phyloP scores from a whole-genome alignment of 2,888 invertebrate species.

The Scrobipalpa costella region DNA sequence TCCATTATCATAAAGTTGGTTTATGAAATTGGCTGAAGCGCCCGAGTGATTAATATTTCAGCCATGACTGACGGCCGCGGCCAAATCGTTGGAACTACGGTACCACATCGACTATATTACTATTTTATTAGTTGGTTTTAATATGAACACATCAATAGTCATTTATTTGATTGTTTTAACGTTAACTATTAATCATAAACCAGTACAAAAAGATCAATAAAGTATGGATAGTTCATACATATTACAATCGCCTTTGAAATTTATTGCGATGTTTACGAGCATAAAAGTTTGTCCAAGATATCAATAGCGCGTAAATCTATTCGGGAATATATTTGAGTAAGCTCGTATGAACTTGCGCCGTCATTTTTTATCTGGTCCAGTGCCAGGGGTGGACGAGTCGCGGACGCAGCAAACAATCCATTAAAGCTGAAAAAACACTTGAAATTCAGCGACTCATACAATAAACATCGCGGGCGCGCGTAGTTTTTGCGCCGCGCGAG shows the following conservation, averaged over 20 bases:
- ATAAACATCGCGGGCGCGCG: constrained; percentile 67
- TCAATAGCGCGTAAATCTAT: constrained; percentile 23
- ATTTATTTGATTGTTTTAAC: not conserved
- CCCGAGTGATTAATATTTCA: constrained; percentile 67
- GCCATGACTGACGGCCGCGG: constrained; percentile 51
- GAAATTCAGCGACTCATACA: constrained; percentile 78
- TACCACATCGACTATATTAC: constrained; percentile 46
- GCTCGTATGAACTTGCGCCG: constrained; percentile 25
- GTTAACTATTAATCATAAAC: not conserved
- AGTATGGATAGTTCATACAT: constrained; percentile 36
- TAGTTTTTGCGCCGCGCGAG: constrained; percentile 56
- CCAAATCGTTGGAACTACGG: constrained; percentile 39
- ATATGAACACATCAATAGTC: constrained; percentile 1
- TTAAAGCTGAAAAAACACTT: constrained; percentile 75
- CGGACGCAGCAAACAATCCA: constrained; percentile 61
- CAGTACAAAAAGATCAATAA: constrained; percentile 25
- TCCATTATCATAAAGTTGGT: constrained; percentile 69
- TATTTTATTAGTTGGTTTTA: constrained; percentile 26
- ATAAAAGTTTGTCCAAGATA: constrained; percentile 16
- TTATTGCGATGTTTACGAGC: constrained; percentile 19
- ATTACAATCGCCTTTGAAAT: constrained; percentile 20
- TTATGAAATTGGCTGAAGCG: constrained; percentile 63
- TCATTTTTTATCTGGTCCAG: constrained; percentile 30
- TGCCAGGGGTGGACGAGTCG: constrained; percentile 48
- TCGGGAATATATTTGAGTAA: constrained; percentile 24